Base-by-base conservation (phyloP, 2,113 vertebrate genomes). In the Campylorhamphus procurvoides region DNA sequence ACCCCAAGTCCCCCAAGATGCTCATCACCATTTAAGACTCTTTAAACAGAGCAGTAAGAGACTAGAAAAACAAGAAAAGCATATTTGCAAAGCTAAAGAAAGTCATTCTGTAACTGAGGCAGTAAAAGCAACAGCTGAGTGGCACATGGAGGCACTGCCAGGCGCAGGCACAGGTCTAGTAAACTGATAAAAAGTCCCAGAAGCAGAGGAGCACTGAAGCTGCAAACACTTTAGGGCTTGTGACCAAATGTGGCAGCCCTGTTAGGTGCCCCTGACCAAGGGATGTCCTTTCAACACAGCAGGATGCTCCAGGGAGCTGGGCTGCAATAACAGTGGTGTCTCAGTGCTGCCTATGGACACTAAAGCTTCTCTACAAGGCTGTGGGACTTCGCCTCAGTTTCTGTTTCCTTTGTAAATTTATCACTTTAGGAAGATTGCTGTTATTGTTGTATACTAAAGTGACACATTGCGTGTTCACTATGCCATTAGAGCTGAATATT, bases 251-350 rank as follows among this genome's bases (percentile, higher is more conserved):
- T 47, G 27, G 33, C 15, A 64, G 35, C 35, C 14, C 28, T 76
- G 14, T 63, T 40, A 49, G 52, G 24, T 71, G 24, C 5, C 29
- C 44, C 35, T 52, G 37, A 28, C 27, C 46, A 17, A 37, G 27
- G 18, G 9, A 82, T 66, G 37, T 71, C 29, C 29, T 40, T 46
- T 39, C 33, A 50, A 31, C 19, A 31, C 4, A 15, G 33, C 33
- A 12, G 19, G 25, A 40, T 16, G 22, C 37, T 46, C 14, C 1
- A 5, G 49, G 39, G 3, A 81, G 44, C 55, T 35, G 5, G 58
- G 11, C 39, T 63, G 12, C 1, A 2, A 5, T 7, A 35, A 33
- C 24, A 27, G 27, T 0, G 0, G 14, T 55, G 44, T 49, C 31
- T 75, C 8, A 3, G 7, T 14, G 29, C 62, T 79, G n/a, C 16